Base-by-base conservation (phyloP, 1,140 invertebrate genomes). In the Cepaea nemoralis region DNA sequence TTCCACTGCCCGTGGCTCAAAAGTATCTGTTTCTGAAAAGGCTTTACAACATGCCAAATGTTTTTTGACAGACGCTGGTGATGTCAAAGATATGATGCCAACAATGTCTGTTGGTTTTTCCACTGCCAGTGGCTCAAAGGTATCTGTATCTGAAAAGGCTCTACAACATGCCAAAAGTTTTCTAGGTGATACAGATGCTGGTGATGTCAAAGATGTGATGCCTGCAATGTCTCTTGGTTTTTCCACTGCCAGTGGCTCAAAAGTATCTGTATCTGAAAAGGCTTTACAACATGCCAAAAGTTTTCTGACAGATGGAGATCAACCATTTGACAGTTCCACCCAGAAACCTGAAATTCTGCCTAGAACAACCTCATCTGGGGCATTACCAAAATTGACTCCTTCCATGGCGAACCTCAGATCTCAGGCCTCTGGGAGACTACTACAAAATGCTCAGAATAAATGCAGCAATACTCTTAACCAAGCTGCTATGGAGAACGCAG, bases 81-180 rank as follows among this genome's bases (percentile, higher is more conserved):
- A n/a, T n/a, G 77, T 31, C 27, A 35, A 22, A 39, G 22, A 55
- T 55, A n/a, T 55, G 5, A 6, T 45, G 8, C 16, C 16, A 45
- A 45, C 42, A 45, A 45, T 45, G 42, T 22, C 50, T 22, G 50
- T 14, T 55, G n/a, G 24, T n/a, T 55, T n/a, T 55, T 59, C 63
- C 42, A 81, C 82, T 35, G 86, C 80, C 37, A 55, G 74, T 50
- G 84, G 84, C 19, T 80, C 77, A 73, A n/a, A 48, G 12, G 77
- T 86, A 0, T 48, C 0, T 2, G 50, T 87, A n/a, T 81, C 83
- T 27, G 82, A 85, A 71, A 80, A 74, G 35, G 69, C 87, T 55
- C 48, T 88, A 31, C 31, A 83, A 73, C 63, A 83, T 69, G 86
- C 83, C 6, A 85, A 74, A 76, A 50, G 75, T 75, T 59, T 71